Evolutionary conservation across 1,140 invertebrate species (phyloP), one percentile per base, ranked within the genome.

Genomic region (Planococcus citri): DNA sequence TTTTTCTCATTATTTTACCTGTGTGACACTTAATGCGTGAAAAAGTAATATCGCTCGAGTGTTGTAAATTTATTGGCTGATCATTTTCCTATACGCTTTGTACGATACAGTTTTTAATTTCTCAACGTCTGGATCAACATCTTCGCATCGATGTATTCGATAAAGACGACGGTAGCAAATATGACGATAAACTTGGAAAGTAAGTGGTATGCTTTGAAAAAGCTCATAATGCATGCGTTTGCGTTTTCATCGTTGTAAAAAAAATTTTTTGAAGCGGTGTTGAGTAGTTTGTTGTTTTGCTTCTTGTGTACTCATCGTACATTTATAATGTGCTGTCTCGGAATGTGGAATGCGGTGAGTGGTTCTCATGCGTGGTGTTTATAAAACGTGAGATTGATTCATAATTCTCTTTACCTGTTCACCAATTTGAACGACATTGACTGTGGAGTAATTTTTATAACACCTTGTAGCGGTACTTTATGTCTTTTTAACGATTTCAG

Each of bases 141-240:
- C 60, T 71, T 14, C 70, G 57, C 1, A 25, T 70, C 1, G 68
- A 71, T 21, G 29, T 72, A 24, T 69, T 25, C 27, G 67, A 71
- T 70, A 61, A 73, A 70, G 70, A 70, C 17, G 68, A 71, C 51
- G 51, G 69, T 67, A 67, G 51, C 10, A 72, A 72, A 68, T 70
- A 69, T 20, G 70, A 72, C 68, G 71, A 68, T 9, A 64, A 61
- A 24, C 25, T 72, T 33, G 72, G 70, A 71, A 67, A 33, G 70
- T 72, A 37, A 71, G 22, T 27, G 1, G 70, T 8, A 51, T 64
- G 3, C n/a, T 27, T 21, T 24, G 6, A 17, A 3, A 51, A 51
- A 20, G 41, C n/a, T 51, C n/a, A n/a, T n/a, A 51, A 51, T 51
- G 41, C 41, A 51, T 51, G 41, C 41, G 6, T 37, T 37, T 37